Evolutionary conservation across 2,113 vertebrate genomes (phyloP).

Genomic region (Ammodytes marinus): DNA sequence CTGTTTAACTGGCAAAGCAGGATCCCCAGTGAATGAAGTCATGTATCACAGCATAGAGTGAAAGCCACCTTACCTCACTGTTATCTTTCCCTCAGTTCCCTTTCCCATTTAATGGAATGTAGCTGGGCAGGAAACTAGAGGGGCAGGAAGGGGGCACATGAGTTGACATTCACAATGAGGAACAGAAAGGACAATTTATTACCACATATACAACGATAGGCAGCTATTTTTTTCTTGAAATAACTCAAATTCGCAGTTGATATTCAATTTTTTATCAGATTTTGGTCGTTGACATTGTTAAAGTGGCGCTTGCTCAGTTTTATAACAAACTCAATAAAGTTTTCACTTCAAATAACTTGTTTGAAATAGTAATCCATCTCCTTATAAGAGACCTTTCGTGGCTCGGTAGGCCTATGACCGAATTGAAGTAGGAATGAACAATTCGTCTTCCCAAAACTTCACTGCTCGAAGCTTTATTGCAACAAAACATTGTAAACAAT

Average conservation of each 20-base stretch:
- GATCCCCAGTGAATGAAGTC: slow-evolving; percentile 4
- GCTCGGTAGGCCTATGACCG: too few species aligned
- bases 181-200: neutral
- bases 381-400: neutral
- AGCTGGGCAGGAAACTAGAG: slow-evolving; percentile 30
- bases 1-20: neutral
- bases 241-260: neutral
- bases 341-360: neutral
- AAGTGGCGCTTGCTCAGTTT: neutral
- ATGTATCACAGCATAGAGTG: neutral
- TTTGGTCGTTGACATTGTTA: neutral
- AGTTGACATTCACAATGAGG: neutral
- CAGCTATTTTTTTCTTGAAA: neutral
- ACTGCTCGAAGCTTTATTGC: neutral
- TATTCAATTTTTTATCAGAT: neutral
- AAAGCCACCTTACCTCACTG: slow-evolving; percentile 17
- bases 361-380: too few species aligned
- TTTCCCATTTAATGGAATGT: slow-evolving; percentile 46
- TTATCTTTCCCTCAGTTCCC: slow-evolving; percentile 5
- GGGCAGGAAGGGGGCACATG: neutral
- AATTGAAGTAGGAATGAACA: neutral
- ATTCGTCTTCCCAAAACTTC: neutral
- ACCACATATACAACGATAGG: neutral
- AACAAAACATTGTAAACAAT: neutral
- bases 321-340: neutral